Evolutionary conservation across 2,888 invertebrate species (phyloP).

Genomic region (Sialis fuliginosa): DNA sequence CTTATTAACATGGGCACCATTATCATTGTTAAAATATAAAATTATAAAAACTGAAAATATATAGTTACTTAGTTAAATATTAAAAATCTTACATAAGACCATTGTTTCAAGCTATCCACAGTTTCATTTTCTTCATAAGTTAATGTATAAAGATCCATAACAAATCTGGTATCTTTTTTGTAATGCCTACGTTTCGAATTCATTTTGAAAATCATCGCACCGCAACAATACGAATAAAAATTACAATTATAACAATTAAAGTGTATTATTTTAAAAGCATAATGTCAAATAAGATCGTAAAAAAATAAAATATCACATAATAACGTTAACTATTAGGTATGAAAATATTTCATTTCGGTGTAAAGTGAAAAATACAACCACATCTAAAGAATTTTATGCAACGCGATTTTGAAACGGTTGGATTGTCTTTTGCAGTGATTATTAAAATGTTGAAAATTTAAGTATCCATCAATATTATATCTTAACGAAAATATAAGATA

Average conservation of each 20-base stretch:
- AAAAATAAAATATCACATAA: background rate
- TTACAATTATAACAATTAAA: background rate
- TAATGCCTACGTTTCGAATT: conserved; percentile 44
- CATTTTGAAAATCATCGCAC: background rate
- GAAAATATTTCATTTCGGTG: no score
- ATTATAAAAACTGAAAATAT: background rate
- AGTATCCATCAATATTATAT: no score
- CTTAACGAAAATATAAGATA: no score
- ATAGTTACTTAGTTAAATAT: background rate
- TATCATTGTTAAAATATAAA: conserved; percentile 8
- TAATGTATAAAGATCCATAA: conserved; percentile 68
- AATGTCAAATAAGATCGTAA: background rate
- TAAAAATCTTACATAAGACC: background rate
- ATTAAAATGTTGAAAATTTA: no score
- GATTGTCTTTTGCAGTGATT: no score
- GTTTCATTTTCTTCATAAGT: conserved; percentile 71
- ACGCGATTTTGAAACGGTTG: no score
- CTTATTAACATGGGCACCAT: background rate
- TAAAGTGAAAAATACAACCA: no score
- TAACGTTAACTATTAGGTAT: no score
- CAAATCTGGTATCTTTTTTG: conserved; percentile 71
- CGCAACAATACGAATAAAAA: background rate
- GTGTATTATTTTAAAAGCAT: background rate
- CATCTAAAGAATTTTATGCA: no score
- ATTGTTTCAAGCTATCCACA: conserved; percentile 37